phyloP scores from a whole-genome alignment of 2,888 invertebrate genomes.

The Palloptera scutellata region DNA sequence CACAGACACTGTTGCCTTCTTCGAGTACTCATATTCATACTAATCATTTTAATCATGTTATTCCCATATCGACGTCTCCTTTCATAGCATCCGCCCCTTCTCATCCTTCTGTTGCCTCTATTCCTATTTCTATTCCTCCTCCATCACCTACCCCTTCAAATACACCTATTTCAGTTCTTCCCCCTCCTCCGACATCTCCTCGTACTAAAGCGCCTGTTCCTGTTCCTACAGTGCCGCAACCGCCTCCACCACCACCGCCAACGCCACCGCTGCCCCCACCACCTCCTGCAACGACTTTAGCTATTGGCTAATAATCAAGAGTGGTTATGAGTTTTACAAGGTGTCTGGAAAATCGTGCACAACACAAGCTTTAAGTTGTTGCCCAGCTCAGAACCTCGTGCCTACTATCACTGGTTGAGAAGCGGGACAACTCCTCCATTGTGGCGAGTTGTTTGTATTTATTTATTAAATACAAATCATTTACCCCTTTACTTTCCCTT shows the following conservation, averaged over 20 bases:
- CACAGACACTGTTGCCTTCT: not conserved
- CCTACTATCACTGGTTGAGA: too few species aligned
- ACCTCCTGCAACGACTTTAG: slow-evolving; percentile 43
- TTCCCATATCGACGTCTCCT: not conserved
- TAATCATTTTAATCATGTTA: too few species aligned
- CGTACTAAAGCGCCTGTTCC: too few species aligned
- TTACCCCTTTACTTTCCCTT: too few species aligned
- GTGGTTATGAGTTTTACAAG: too few species aligned
- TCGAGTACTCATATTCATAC: too few species aligned
- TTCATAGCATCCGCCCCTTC: slow-evolving; percentile 6
- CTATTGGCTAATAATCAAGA: slow-evolving; percentile 46
- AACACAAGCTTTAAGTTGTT: too few species aligned
- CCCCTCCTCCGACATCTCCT: not conserved
- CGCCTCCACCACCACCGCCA: slow-evolving; percentile 17
- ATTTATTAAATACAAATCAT: too few species aligned
- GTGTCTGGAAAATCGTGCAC: too few species aligned
- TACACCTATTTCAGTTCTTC: slow-evolving; percentile 11
- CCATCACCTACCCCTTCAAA: slow-evolving; percentile 2
- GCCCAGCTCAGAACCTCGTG: too few species aligned
- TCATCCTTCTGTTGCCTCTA: slow-evolving; percentile 1
- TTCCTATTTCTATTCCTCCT: not conserved
- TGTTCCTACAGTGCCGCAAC: slow-evolving; percentile 8
- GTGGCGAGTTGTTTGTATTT: too few species aligned
- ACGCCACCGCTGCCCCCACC: slow-evolving; percentile 49
- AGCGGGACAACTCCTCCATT: too few species aligned